Evolutionary conservation across 2,888 invertebrate genomes (phyloP), one percentile per base, ranked within the genome.

Genomic region (Apodemia hepburni): DNA sequence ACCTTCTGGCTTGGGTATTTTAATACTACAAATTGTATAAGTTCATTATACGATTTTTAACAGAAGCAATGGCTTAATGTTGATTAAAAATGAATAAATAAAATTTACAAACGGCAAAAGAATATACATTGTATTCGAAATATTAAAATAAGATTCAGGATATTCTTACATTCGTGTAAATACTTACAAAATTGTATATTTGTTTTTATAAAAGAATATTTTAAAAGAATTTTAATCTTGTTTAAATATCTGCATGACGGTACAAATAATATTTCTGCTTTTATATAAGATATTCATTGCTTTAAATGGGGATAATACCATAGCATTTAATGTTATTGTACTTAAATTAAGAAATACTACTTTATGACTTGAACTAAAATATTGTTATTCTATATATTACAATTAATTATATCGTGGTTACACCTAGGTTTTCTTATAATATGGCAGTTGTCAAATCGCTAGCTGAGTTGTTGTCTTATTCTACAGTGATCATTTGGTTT

Each of bases 401-500:
- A 54, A 54, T 54, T 27, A 27, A 54, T 54, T 66, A 59, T 61
- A 61, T 79, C 81, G 79, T 78, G 76, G 76, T 81, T 81, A 83
- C 71, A 79, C 73, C 82, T 87, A 87, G 75, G 79, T 85, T 54
- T n/a, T 75, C 87, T 90, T 89, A 91, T 83, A 84, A 83, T 91
- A 91, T 91, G 91, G 91, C 91, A 90, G 91, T 91, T 87, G 84
- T 88, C 85, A 84, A 84, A 84, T 86, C 80, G 88, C 87, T 91
- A 91, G 90, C 90, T 86, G 87, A 83, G 86, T 88, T 88, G 87
- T 80, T 77, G 71, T 73, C 76, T 80, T 73, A 70, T 65, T 68
- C 74, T 76, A 74, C 69, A 75, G 75, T 79, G 77, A 80, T 78
- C 72, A 76, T 81, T 82, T 82, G 81, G 81, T 81, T 78, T 76